Conservation (phyloP, 2,888 invertebrate species). For the Laspeyria flexula region DNA sequence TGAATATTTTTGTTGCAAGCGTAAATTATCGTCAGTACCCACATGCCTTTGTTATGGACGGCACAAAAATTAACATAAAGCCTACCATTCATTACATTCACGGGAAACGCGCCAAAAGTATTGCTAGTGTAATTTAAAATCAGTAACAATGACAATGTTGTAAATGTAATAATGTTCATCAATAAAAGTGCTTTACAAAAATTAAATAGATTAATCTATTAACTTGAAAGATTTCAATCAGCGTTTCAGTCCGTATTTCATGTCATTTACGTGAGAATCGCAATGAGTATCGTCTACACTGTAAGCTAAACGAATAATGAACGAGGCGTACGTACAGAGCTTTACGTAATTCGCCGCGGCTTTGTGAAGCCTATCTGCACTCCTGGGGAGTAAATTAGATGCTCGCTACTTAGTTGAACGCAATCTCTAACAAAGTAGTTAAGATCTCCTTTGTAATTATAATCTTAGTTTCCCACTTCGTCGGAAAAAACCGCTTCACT, state of each 20-base stretch:
- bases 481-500: not conserved
- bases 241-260: conserved; percentile 41
- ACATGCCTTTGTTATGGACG: conserved; percentile 15
- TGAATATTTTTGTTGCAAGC: conserved; percentile 16
- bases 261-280: conserved; percentile 42
- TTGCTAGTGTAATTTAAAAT: conserved; percentile 28
- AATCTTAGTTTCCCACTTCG: not conserved
- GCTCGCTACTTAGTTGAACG: conserved; percentile 1
- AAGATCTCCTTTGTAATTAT: conserved; percentile 3
- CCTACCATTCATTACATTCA: conserved; percentile 18
- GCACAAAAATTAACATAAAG: conserved; percentile 33
- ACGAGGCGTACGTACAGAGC: not conserved
- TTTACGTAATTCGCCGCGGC: conserved; percentile 6
- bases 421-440: conserved; percentile 7
- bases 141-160: conserved; percentile 14
- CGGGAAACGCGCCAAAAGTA: conserved; percentile 17
- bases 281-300: conserved; percentile 3
- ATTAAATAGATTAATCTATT: conserved; percentile 35
- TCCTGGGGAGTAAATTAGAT: conserved; percentile 11
- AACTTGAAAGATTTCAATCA: conserved; percentile 53
- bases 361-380: conserved; percentile 15
- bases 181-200: conserved; percentile 21
- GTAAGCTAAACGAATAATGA: conserved; percentile 29
- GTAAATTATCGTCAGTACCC: conserved; percentile 22
- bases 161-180: conserved; percentile 26